These are phyloP conservation scores for Lasioglossum leucozonium DNA, from an alignment of 2,888 invertebrate species.

Conservation along the genomic window DNA sequence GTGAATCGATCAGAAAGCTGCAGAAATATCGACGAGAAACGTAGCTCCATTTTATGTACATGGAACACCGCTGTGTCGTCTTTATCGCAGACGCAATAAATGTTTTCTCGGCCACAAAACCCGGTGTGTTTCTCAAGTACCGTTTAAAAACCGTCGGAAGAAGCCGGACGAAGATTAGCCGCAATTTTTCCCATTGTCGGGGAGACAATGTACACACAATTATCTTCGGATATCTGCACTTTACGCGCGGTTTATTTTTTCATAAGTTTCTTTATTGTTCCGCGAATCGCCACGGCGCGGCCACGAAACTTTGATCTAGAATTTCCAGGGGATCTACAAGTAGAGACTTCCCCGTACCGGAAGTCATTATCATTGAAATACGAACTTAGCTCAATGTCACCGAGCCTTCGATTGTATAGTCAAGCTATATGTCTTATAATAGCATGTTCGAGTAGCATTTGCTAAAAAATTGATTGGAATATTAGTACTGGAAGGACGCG, in stretches of 20 bases:
- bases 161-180: not conserved
- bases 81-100: not conserved
- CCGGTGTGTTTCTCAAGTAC: not conserved
- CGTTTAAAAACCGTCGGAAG: not conserved
- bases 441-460: not conserved
- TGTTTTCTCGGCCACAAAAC: not conserved
- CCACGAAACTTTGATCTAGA: not conserved
- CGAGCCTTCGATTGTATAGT: not conserved
- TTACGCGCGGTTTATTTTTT: not conserved
- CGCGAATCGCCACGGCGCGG: not conserved
- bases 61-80: not conserved
- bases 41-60: too few species aligned
- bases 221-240: slow-evolving; percentile 18
- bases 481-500: accelerated
- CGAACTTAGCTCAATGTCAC: too few species aligned
- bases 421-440: not conserved
- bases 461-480: not conserved
- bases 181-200: not conserved
- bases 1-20: too few species aligned
- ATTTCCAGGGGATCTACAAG: not conserved
- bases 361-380: not conserved
- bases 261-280: slow-evolving; percentile 1
- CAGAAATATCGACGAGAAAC: too few species aligned
- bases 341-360: not conserved
- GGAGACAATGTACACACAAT: not conserved